These are phyloP conservation scores for Metopia argyrocephala DNA, from an alignment of 2,888 invertebrate genomes.

Conservation along the genomic window DNA sequence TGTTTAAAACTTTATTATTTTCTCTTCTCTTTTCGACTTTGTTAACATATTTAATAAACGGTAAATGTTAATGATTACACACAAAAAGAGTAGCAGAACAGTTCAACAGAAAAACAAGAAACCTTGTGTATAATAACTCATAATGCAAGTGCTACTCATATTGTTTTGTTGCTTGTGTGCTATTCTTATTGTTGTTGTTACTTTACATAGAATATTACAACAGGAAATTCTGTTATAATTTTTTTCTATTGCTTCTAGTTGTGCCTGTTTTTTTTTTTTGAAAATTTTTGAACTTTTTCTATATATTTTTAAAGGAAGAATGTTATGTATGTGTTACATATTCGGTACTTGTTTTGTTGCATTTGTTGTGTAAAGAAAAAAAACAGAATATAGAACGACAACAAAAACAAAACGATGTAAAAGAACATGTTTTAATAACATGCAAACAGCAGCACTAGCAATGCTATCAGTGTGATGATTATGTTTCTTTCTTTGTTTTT, in stretches of 20 bases:
- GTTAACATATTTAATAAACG: conserved; percentile 25
- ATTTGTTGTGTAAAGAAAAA: conserved; percentile 9
- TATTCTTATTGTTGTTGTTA: conserved; percentile 9
- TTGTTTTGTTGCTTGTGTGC: conserved; percentile 30
- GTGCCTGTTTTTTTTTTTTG: neutral
- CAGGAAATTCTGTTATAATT: neutral
- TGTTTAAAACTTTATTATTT: neutral
- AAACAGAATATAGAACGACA: conserved; percentile 12
- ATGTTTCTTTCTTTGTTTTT: neutral
- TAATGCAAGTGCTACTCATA: conserved; percentile 50
- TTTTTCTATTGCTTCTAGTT: neutral
- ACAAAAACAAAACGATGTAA: conserved; percentile 21
- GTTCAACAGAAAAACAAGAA: neutral
- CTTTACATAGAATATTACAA: neutral
- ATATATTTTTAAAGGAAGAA: neutral
- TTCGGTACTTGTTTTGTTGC: conserved; percentile 10
- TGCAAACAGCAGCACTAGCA: conserved; percentile 28
- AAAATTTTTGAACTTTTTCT: neutral
- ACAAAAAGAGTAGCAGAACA: conserved; percentile 14
- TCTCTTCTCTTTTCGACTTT: neutral
- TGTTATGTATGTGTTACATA: neutral
- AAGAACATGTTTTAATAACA: conserved; percentile 60
- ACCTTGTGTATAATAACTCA: too few relatives aligned
- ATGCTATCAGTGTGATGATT: neutral
- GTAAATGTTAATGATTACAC: conserved; percentile 51